Evolutionary conservation across 1,140 invertebrate genomes (phyloP).

Genomic region (Gonatopus flavifemur): DNA sequence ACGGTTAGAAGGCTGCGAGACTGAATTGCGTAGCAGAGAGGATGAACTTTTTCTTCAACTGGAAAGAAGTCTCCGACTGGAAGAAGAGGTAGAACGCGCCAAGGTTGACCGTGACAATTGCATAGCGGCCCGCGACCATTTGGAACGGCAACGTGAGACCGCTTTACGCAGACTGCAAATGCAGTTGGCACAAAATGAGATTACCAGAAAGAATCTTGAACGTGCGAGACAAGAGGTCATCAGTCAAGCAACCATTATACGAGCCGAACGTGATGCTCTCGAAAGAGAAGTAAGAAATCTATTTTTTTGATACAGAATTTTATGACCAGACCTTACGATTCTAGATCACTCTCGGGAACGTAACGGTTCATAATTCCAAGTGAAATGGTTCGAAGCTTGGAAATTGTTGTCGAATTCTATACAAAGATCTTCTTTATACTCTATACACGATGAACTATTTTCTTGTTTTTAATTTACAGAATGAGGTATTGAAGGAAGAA

Average conservation of each 20-base stretch:
- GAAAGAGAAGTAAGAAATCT: slow-evolving; percentile 59
- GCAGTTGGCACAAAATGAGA: slow-evolving; percentile 63
- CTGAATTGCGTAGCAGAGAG: slow-evolving; percentile 63
- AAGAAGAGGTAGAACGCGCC: slow-evolving; percentile 62
- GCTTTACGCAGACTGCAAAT: slow-evolving; percentile 57
- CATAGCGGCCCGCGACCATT: slow-evolving; percentile 33
- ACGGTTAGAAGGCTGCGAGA: slow-evolving; percentile 60
- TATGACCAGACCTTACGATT: not conserved
- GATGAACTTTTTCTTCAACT: slow-evolving; percentile 66
- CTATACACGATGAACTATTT: not conserved
- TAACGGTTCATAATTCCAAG: too few relatives aligned
- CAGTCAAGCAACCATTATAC: slow-evolving; percentile 63
- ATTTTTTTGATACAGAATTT: slow-evolving; percentile 2
- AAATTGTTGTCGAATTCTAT: too few relatives aligned
- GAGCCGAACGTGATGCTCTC: slow-evolving; percentile 62
- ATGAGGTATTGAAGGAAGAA: slow-evolving; percentile 59
- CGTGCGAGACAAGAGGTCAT: slow-evolving; percentile 63
- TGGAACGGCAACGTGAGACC: slow-evolving; percentile 39
- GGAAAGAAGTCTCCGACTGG: slow-evolving; percentile 62
- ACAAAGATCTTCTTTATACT: too few relatives aligned
- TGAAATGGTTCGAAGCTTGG: too few relatives aligned
- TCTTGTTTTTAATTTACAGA: slow-evolving; percentile 47
- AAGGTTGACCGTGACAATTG: slow-evolving; percentile 42
- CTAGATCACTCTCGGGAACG: not conserved
- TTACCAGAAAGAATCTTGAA: slow-evolving; percentile 61